Base-by-base conservation (phyloP, 2,797 vertebrate genomes). In the Pangasius djambal region DNA sequence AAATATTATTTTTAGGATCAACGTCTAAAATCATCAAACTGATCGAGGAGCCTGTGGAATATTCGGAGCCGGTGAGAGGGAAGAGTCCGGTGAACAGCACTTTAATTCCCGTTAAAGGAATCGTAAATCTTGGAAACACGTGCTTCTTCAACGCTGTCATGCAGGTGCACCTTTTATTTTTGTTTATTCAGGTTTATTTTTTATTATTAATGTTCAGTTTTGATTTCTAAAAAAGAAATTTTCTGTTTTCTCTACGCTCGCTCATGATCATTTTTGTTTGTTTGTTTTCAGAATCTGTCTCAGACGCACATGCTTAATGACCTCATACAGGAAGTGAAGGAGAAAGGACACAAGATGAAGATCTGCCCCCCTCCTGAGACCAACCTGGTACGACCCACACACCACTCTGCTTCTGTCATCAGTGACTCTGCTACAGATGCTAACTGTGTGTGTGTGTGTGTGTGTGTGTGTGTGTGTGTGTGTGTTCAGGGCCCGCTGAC, bases 141-240 rank as follows among this genome's bases (percentile, higher is more conserved):
- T 99, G 98, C 94, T 99, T 99, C 96, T 99, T 99, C 94, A 99
- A 99, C 91, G 98, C 98, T 70, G 98, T 99, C 18, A 98, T 99
- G 97, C 98, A 99, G 97, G 98, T 99, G 94, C 94, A 48, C 10
- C 0, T 63, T 20, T 15, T 12, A 13, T 20, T 3, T 48, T 4
- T 37, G 12, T 67, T 34, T 61, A 22, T 22, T 59, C 40, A 63
- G 12, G 2, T n/a, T 22, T 37, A 59, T 72, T 69, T 52, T 2
- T 52, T 70, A 3, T 28, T 37, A 0, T 1, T 37, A 37, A 44
- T 50, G 52, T 57, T 81, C 12, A 20, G 37, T 2, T 40, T 75
- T 28, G 22, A 44, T 4, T 44, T 16, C 9, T 59, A 25, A 78
- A 55, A 44, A 55, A 37, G 0, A 4, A 55, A 18, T 77, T 37